Conservation (phyloP, 2,797 vertebrate genomes). For the Enteromius afrohamiltoni region DNA sequence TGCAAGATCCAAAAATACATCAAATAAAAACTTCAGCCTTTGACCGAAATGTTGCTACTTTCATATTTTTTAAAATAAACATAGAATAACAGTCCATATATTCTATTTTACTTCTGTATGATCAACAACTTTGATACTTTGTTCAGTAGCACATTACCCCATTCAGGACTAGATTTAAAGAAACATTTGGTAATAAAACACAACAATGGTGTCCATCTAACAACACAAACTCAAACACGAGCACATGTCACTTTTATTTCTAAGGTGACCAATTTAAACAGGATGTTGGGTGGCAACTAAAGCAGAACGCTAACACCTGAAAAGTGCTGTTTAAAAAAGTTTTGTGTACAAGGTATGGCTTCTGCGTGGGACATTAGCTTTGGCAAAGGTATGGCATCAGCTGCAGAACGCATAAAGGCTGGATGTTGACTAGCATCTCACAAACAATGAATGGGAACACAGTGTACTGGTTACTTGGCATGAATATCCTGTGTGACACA, state of each 20-base stretch:
- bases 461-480: constrained; percentile 14
- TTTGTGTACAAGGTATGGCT: constrained; percentile 18
- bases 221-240: background rate
- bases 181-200: background rate
- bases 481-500: background rate
- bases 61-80: background rate
- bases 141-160: background rate
- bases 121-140: background rate
- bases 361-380: constrained; percentile 67
- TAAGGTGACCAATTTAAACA: background rate
- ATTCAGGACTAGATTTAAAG: constrained; percentile 3
- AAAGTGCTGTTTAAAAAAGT: constrained; percentile 45
- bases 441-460: constrained; percentile 9
- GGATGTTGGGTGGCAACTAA: background rate
- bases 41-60: background rate
- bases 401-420: constrained; percentile 5
- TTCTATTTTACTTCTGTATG: background rate
- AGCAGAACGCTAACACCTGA: background rate
- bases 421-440: background rate
- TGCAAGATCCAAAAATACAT: background rate
- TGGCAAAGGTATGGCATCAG: constrained; percentile 67
- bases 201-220: background rate
- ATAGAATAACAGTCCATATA: background rate
- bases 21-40: background rate
- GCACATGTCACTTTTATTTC: constrained; percentile 5